Evolutionary conservation across 2,797 vertebrate species (phyloP).

Genomic region (Kryptopterus vitreolus): DNA sequence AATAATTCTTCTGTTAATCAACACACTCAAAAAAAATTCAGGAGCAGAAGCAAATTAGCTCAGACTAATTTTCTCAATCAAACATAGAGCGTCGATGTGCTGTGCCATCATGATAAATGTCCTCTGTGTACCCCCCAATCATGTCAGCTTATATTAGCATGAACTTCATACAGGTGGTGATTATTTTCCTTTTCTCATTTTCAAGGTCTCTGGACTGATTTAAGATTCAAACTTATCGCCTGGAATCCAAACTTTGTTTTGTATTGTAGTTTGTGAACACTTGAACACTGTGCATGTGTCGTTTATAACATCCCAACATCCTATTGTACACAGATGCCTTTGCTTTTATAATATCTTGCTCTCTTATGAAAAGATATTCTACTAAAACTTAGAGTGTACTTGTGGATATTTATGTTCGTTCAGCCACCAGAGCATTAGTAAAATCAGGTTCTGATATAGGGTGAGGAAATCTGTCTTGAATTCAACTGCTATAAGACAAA

Average conservation of each 20-base stretch:
- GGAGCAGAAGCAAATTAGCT: conserved; percentile 73
- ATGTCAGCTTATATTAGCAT: conserved; percentile 54
- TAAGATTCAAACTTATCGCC: neutral
- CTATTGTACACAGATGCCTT: too few relatives aligned
- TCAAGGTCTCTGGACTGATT: conserved; percentile 21
- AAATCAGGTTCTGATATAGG: too few relatives aligned
- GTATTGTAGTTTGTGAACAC: too few relatives aligned
- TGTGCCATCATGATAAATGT: conserved; percentile 69
- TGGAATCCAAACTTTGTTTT: neutral
- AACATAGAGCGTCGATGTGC: conserved; percentile 68
- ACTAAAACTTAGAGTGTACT: too few relatives aligned
- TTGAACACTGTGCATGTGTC: too few relatives aligned
- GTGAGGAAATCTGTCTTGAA: too few relatives aligned
- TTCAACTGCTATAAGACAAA: too few relatives aligned
- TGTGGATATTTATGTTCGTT: too few relatives aligned
- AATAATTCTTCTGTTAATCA: conserved; percentile 66
- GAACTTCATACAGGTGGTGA: conserved; percentile 57
- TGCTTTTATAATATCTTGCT: too few relatives aligned
- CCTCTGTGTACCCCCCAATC: conserved; percentile 61
- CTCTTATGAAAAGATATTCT: too few relatives aligned
- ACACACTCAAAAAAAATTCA: conserved; percentile 68
- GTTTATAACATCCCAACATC: too few relatives aligned
- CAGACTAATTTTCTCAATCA: conserved; percentile 70
- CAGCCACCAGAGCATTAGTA: too few relatives aligned
- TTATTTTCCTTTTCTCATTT: conserved; percentile 26